Percentiles rank a stretch among this genome's conserved stretches.
Conservation (phyloP, 2,113 vertebrate genomes). For the Sebastes schlegelii region DNA sequence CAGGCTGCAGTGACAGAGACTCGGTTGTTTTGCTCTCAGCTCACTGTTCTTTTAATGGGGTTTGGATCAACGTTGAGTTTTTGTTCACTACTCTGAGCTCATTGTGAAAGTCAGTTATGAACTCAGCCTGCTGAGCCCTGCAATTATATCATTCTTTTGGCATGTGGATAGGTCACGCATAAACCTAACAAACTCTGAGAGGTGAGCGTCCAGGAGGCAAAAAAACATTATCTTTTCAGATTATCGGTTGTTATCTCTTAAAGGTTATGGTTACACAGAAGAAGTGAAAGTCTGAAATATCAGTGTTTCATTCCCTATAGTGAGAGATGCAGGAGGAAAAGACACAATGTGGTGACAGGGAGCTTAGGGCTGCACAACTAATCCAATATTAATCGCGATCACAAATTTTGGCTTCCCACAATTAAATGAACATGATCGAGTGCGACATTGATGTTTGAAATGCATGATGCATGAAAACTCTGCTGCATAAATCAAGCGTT, state of each 20-base stretch:
- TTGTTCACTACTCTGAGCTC: slow-evolving; percentile 55
- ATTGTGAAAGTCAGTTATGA: slow-evolving; percentile 52
- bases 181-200: slow-evolving; percentile 13
- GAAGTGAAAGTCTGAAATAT: slow-evolving; percentile 8
- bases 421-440: no score
- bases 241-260: slow-evolving; percentile 13
- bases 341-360: neutral
- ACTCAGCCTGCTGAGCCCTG: slow-evolving; percentile 29
- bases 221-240: neutral
- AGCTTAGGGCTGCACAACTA: neutral
- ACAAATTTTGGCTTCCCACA: no score
- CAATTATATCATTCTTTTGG: slow-evolving; percentile 61
- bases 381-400: no score
- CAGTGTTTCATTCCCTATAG: slow-evolving; percentile 20
- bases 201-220: neutral
- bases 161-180: slow-evolving; percentile 2
- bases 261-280: slow-evolving; percentile 14
- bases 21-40: slow-evolving; percentile 39
- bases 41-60: slow-evolving; percentile 40
- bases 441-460: no score
- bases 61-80: slow-evolving; percentile 40
- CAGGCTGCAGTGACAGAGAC: slow-evolving; percentile 38
- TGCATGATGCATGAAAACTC: no score
- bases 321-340: neutral
- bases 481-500: no score